phyloP scores from a whole-genome alignment of 1,140 invertebrate species.

The Cyphomyrmex costatus region DNA sequence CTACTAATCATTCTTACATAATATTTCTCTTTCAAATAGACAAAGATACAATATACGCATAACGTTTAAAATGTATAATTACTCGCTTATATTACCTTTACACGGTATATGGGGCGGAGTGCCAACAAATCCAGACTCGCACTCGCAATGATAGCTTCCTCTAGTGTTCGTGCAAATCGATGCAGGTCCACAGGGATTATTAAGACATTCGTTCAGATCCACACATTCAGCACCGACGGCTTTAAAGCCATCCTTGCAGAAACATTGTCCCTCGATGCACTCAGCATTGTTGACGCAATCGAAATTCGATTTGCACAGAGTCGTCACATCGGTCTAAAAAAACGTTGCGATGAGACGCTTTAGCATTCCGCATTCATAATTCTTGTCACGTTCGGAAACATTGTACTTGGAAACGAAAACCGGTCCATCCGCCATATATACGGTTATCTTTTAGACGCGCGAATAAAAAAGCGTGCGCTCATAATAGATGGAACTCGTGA shows the following conservation, averaged over 20 bases:
- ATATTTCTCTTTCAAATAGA: neutral
- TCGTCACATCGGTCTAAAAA: conserved; percentile 93
- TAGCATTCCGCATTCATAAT: neutral
- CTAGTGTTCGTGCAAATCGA: conserved; percentile 94
- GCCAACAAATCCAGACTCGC: conserved; percentile 94
- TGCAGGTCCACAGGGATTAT: conserved; percentile 93
- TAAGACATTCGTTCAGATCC: conserved; percentile 94
- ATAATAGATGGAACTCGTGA: conserved; percentile 19
- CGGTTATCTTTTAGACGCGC: neutral
- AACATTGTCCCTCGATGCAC: conserved; percentile 95
- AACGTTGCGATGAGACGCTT: conserved; percentile 24
- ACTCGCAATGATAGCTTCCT: conserved; percentile 95
- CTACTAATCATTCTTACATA: neutral
- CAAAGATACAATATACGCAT: neutral
- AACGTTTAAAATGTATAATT: neutral
- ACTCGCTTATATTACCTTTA: conserved; percentile 89
- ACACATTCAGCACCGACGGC: conserved; percentile 92
- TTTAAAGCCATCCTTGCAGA: conserved; percentile 95
- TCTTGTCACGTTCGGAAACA: neutral
- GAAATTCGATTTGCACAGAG: conserved; percentile 95
- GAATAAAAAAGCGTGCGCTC: conserved; percentile 41
- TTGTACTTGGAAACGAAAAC: conserved; percentile 28
- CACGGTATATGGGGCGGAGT: conserved; percentile 93
- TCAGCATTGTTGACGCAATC: conserved; percentile 97
- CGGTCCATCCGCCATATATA: neutral